Conservation (phyloP, 2,888 invertebrate species). For the Plagodis pulveraria region DNA sequence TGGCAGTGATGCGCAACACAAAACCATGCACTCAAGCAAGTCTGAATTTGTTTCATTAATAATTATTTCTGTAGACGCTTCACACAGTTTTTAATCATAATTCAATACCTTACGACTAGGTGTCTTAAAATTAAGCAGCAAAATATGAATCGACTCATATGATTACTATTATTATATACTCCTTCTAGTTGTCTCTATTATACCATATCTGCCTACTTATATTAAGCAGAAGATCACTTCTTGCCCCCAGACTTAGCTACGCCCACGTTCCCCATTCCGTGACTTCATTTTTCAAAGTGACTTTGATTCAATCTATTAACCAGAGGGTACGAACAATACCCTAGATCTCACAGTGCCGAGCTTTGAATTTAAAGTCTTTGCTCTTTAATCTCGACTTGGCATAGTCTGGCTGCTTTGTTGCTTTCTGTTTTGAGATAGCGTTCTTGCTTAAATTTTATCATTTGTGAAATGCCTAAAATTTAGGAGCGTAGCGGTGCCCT, state of each 20-base stretch:
- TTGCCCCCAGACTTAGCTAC: background rate
- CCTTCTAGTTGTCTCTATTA: too few relatives aligned
- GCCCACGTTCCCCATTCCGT: conserved; percentile 36
- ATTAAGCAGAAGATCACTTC: too few relatives aligned
- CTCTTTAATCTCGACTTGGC: conserved; percentile 29
- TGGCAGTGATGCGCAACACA: too few relatives aligned
- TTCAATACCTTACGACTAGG: too few relatives aligned
- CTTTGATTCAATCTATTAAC: conserved; percentile 66
- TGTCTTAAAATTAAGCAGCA: too few relatives aligned
- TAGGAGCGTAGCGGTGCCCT: background rate
- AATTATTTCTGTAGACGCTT: too few relatives aligned
- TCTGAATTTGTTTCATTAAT: too few relatives aligned
- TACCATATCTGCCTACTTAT: too few relatives aligned
- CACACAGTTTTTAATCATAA: too few relatives aligned
- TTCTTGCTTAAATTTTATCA: conserved; percentile 1
- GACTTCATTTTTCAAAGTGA: conserved; percentile 68
- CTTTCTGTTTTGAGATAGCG: conserved; percentile 8
- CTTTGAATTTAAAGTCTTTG: conserved; percentile 28
- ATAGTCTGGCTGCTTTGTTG: conserved; percentile 8
- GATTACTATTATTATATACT: too few relatives aligned
- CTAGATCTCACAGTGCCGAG: conserved; percentile 31
- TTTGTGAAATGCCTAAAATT: background rate
- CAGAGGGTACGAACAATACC: conserved; percentile 43
- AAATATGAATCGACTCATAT: too few relatives aligned
- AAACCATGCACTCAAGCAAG: too few relatives aligned